Evolutionary conservation across 2,113 vertebrate species (phyloP).

Genomic region (Rissa tridactyla): DNA sequence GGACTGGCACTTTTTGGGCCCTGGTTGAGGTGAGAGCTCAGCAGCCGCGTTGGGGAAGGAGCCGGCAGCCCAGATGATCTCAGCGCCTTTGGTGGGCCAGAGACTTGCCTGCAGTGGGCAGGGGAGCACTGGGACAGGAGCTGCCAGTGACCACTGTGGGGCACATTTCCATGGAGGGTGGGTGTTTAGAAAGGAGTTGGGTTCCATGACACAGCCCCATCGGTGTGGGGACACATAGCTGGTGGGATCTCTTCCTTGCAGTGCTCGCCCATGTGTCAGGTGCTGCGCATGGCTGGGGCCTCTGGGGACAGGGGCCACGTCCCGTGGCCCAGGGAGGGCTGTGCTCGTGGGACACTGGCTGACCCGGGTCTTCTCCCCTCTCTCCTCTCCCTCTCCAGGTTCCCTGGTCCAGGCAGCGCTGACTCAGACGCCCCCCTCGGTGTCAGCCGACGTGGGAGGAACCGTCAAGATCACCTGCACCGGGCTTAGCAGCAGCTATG

Average conservation of each 20-base stretch:
- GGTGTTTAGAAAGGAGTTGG: neutral
- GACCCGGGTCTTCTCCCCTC: neutral
- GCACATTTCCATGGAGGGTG: neutral
- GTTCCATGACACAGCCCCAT: neutral
- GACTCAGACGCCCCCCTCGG: neutral
- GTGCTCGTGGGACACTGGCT: neutral
- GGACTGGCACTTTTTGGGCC: no score
- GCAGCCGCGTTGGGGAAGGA: neutral
- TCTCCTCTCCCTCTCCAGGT: neutral
- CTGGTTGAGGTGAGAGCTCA: neutral
- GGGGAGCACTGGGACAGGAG: neutral
- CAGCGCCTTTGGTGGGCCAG: neutral
- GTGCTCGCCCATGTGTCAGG: no score
- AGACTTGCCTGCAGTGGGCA: neutral
- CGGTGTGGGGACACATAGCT: neutral
- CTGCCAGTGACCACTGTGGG: neutral
- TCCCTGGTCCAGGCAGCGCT: neutral
- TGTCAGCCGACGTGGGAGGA: neutral
- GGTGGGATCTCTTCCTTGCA: neutral
- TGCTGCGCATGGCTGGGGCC: no score
- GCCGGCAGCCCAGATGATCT: no score
- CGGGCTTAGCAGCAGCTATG: neutral
- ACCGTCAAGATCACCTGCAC: neutral
- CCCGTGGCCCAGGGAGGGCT: no score
- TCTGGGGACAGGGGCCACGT: no score